Evolutionary conservation across 2,113 vertebrate genomes (phyloP), one percentile per base, ranked within the genome.

Genomic region (Spizaetus ornatus): DNA sequence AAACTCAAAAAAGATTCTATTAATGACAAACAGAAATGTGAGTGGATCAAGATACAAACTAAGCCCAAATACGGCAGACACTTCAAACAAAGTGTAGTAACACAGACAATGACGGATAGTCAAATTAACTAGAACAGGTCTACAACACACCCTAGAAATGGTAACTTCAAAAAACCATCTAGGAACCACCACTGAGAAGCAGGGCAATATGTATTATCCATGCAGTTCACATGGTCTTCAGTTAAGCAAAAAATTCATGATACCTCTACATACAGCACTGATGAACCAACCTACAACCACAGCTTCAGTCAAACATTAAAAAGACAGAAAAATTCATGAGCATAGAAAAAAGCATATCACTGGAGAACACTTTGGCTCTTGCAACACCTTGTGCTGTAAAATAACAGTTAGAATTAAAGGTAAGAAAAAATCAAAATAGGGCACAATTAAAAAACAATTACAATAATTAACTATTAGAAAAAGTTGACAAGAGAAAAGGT

Each of bases 221-320:
- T 1, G 0, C 26, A 71, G 23, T 32, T 78, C 40, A 45, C 2
- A 1, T 14, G 31, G 42, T 22, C n/a, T 38, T 82, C 82, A 67
- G 7, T 8, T 55, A 73, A 70, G 27, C 19, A 82, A 62, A 53
- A 82, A 63, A 43, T 9, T 43, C 8, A 11, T 42, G 26, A 40
- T 13, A 62, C 2, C 4, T 40, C 42, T 58, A 53, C 42, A 38
- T 14, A 45, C 0, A 62, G 31, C 29, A 42, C 22, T 34, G 27
- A 84, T 19, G n/a, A 67, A 82, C 6, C 21, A 45, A 40, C 12
- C 34, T 25, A 31, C 0, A 0, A 16, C 4, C 29, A 72, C 12
- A 56, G 36, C 11, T 66, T 47, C 31, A 79, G 10, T 22, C 26
- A 82, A 79, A 59, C 11, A 55, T 5, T 13, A 21, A 66, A 59